phyloP scores from a whole-genome alignment of 2,888 invertebrate genomes.

The Nipponacmea schrenckii region DNA sequence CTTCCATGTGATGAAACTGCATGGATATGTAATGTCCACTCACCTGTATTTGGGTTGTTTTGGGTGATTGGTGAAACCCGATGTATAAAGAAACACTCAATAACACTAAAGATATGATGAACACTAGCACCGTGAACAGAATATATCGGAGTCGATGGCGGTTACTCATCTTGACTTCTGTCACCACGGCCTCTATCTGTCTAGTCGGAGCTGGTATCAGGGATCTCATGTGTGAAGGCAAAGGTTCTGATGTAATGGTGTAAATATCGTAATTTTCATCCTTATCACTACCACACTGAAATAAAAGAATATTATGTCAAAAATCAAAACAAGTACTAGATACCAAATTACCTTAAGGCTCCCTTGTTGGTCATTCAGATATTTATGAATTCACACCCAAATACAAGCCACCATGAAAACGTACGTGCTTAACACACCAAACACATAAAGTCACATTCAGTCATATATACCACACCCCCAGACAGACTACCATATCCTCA shows the following conservation, averaged over 20 bases:
- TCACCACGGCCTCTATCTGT: constrained; percentile 18
- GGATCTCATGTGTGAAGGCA: constrained; percentile 24
- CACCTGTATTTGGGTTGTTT: too few relatives aligned
- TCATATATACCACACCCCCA: too few relatives aligned
- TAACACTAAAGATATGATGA: constrained; percentile 16
- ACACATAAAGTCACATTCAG: too few relatives aligned
- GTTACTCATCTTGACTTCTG: constrained; percentile 9
- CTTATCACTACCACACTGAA: neutral
- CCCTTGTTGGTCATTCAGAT: too few relatives aligned
- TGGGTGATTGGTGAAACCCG: constrained; percentile 1
- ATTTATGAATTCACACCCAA: too few relatives aligned
- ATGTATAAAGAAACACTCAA: constrained; percentile 17
- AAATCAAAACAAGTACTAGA: too few relatives aligned
- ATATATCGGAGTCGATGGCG: constrained; percentile 15
- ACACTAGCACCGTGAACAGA: constrained; percentile 8
- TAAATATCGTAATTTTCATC: constrained; percentile 15
- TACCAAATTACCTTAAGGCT: too few relatives aligned
- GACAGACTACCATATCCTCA: too few relatives aligned
- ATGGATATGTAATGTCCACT: too few relatives aligned
- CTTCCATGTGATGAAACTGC: too few relatives aligned
- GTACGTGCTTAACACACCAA: too few relatives aligned
- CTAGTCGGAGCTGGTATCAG: constrained; percentile 15
- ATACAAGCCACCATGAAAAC: too few relatives aligned
- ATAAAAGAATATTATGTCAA: neutral
- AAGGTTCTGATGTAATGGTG: constrained; percentile 22